phyloP scores from a whole-genome alignment of 2,113 vertebrate species.

The Rhizomys pruinosus region DNA sequence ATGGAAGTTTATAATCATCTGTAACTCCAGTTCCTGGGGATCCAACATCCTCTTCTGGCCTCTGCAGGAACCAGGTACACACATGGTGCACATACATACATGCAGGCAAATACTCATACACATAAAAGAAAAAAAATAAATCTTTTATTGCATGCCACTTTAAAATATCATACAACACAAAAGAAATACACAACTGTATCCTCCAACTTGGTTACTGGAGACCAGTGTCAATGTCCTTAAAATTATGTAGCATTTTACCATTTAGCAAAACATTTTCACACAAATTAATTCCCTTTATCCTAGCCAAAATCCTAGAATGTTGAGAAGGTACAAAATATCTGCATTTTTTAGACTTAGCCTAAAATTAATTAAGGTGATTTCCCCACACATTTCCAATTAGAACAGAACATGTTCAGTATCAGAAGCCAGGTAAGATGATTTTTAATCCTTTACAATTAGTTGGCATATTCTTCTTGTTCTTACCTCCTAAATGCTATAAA shows the following conservation, averaged over 20 bases:
- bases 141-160: too few relatives aligned
- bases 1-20: too few relatives aligned
- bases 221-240: neutral
- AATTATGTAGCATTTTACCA: neutral
- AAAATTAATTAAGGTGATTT: neutral
- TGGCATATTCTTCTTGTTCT: neutral
- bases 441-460: neutral
- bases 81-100: too few relatives aligned
- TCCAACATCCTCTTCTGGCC: too few relatives aligned
- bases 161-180: neutral
- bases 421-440: neutral
- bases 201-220: neutral
- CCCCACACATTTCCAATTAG: neutral
- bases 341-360: slow-evolving; percentile 1
- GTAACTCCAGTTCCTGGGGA: too few relatives aligned
- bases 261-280: neutral
- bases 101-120: too few relatives aligned
- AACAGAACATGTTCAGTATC: neutral
- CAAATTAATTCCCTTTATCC: neutral
- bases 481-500: neutral
- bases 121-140: too few relatives aligned
- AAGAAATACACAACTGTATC: neutral
- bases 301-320: neutral
- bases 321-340: neutral
- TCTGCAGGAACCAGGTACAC: too few relatives aligned